These are phyloP conservation scores for Caiman crocodilus DNA, from an alignment of 2,797 vertebrate genomes.

Conservation along the genomic window DNA sequence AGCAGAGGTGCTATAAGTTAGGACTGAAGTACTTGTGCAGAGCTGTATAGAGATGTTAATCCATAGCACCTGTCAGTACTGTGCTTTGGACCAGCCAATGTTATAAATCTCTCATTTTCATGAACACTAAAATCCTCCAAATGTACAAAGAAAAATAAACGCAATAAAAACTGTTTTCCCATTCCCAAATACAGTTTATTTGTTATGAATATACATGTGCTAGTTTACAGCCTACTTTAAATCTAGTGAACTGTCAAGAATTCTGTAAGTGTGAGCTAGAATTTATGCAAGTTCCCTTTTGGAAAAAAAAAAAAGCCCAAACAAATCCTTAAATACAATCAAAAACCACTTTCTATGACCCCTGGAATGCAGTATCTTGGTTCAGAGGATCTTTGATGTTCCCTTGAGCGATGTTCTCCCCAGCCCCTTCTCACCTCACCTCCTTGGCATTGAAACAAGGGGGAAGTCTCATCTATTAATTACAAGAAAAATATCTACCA, in stretches of 20 bases:
- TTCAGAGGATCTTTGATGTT: conserved; percentile 18
- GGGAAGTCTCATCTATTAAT: not conserved
- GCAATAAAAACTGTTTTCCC: conserved; percentile 8
- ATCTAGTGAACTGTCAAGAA: not conserved
- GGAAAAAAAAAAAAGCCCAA: not conserved
- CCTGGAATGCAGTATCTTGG: not conserved
- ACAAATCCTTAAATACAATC: not conserved
- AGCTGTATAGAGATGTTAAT: conserved; percentile 5
- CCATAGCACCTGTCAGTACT: not conserved
- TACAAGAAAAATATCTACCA: not conserved
- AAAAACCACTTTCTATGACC: not conserved
- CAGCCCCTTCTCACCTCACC: not conserved
- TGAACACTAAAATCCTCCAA: conserved; percentile 8
- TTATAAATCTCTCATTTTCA: conserved; percentile 27
- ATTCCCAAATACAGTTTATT: not conserved
- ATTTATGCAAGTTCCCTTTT: not conserved
- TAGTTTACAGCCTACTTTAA: not conserved
- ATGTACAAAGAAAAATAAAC: conserved; percentile 8
- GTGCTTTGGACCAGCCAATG: not conserved
- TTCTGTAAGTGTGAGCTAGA: not conserved
- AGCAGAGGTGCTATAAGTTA: conserved; percentile 21
- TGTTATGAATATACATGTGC: not conserved
- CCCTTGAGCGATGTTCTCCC: not conserved
- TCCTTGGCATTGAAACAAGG: too few species aligned
- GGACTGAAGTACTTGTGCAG: not conserved